phyloP scores from a whole-genome alignment of 2,113 vertebrate species.

The Amblyornis subalaris region DNA sequence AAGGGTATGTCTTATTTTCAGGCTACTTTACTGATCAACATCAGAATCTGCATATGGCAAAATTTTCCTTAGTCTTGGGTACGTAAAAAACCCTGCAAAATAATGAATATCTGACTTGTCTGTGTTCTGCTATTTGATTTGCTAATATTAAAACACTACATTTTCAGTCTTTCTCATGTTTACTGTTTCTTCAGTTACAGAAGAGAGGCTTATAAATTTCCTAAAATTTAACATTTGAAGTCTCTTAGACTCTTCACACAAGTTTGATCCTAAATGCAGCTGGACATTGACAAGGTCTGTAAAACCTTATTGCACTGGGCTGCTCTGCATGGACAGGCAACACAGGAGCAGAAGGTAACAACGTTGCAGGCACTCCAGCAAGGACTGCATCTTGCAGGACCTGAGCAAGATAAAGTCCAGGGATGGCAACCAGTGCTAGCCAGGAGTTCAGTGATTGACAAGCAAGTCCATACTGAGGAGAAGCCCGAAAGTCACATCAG shows the following conservation, averaged over 20 bases:
- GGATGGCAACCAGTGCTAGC: not conserved
- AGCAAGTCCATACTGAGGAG: not conserved
- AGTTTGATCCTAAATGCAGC: not conserved
- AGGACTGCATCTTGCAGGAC: not conserved
- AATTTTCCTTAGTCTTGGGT: not conserved
- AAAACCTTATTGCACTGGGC: not conserved
- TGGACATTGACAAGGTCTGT: not conserved
- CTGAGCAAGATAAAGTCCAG: not conserved
- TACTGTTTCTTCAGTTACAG: not conserved
- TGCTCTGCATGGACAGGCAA: accelerated
- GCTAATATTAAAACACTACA: not conserved
- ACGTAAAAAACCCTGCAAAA: not conserved
- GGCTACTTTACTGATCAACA: not conserved
- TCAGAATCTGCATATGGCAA: not conserved
- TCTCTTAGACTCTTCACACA: not conserved
- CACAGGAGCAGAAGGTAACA: not conserved
- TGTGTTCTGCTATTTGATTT: not conserved
- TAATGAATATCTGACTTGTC: not conserved
- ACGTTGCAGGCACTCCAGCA: not conserved
- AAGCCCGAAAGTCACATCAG: not conserved
- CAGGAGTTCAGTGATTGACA: not conserved
- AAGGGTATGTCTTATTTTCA: not conserved
- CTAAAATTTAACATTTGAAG: not conserved
- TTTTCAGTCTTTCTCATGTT: not conserved
- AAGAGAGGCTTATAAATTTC: not conserved